Base-by-base conservation (phyloP, 2,888 invertebrate species). In the Dryobotodes eremita region DNA sequence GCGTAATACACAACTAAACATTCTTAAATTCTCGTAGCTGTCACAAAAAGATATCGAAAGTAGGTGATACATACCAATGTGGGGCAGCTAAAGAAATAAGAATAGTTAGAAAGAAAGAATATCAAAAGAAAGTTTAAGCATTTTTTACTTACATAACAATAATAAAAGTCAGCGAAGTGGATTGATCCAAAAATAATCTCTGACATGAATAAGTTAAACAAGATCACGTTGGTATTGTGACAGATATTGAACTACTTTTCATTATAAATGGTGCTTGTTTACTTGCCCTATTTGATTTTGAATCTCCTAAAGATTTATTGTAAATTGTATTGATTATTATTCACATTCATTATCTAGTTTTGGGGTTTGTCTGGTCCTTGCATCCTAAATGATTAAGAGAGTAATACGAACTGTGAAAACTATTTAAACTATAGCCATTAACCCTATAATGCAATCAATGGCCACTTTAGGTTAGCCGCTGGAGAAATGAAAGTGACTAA, bases 71-170 rank as follows among this genome's bases (percentile, higher is more conserved):
- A 87, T 78, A 83, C 36, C 64, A 87, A 83, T 75, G 72, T 82
- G 75, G 83, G 71, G 23, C 86, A 80, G 20, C 61, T 64, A 72
- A 75, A 79, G 65, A 79, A 83, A 82, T 68, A 75, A 80, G 65
- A 79, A 77, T 79, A 70, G 64, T 66, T 75, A 69, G 20, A 72
- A 78, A 80, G 68, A 83, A 84, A 23, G 23, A 84, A 87, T 80
- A 83, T 88, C 83, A 85, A 88, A 90, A 83, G 75, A 78, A 89
- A 86, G 83, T 76, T 81, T 79, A 76, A 79, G 36, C 62, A 77
- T 77, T 87, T 89, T 90, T 87, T 86, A 84, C 78, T 88, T 78
- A 80, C 86, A 88, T 88, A 88, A 91, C 85, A 88, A 88, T 87
- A 88, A 89, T 85, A 88, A 89, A 88, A 89, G 84, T 75, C 81